phyloP scores from a whole-genome alignment of 2,113 vertebrate species.

The Cyprinodon tularosa region DNA sequence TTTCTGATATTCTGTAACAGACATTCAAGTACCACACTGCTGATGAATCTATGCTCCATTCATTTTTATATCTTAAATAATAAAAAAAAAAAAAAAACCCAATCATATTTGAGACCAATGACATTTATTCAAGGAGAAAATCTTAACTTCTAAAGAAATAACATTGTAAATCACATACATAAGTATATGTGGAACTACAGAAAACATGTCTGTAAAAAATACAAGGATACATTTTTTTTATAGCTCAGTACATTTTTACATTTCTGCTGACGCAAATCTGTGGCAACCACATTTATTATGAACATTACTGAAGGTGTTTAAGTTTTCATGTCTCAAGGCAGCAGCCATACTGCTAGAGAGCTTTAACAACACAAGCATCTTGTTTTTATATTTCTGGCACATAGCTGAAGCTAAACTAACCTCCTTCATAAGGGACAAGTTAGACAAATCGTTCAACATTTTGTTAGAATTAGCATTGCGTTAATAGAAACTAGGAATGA shows the following conservation, averaged over 20 bases:
- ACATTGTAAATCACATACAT: slow-evolving; percentile 51
- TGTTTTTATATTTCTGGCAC: not conserved
- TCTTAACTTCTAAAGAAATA: slow-evolving; percentile 41
- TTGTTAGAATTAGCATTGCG: not conserved
- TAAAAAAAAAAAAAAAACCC: not conserved
- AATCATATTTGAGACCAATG: not conserved
- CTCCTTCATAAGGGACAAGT: not conserved
- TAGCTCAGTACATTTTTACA: slow-evolving; percentile 53
- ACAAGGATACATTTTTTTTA: slow-evolving; percentile 51
- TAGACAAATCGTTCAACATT: not conserved
- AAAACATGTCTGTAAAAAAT: slow-evolving; percentile 71
- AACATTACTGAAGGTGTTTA: slow-evolving; percentile 19
- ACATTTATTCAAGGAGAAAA: slow-evolving; percentile 63
- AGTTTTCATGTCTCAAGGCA: not conserved
- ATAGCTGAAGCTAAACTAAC: slow-evolving; percentile 1
- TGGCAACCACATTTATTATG: slow-evolving; percentile 9
- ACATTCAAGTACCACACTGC: too few species aligned
- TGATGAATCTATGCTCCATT: not conserved
- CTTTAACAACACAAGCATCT: not conserved
- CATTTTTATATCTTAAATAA: not conserved
- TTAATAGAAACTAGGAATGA: slow-evolving; percentile 53
- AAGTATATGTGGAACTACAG: slow-evolving; percentile 61
- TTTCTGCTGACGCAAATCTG: slow-evolving; percentile 21
- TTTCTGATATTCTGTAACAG: too few species aligned
- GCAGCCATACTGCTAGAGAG: not conserved